Conservation (phyloP, 2,113 vertebrate species). For the Clarias macrocephalus region DNA sequence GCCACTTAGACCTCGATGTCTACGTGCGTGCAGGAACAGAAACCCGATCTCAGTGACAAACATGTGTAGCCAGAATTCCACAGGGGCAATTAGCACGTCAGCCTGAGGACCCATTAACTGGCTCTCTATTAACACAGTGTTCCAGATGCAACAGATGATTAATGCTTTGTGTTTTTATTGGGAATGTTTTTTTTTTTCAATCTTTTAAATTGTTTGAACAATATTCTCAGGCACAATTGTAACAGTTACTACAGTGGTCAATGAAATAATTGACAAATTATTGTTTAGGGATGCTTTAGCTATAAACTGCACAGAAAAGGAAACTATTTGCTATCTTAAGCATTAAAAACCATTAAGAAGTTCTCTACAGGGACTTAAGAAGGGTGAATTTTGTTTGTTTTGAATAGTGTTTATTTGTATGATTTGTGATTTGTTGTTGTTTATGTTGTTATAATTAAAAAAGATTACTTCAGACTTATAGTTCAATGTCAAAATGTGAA, state of each 20-base stretch:
- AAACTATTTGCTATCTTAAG: background rate
- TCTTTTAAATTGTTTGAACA: background rate
- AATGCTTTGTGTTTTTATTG: background rate
- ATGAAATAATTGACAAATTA: background rate
- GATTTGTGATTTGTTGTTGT: background rate
- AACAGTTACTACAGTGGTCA: background rate
- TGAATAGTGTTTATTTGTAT: background rate
- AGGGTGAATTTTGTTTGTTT: background rate
- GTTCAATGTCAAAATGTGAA: background rate
- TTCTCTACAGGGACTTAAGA: background rate
- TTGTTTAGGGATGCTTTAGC: background rate
- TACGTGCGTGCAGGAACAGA: conserved; percentile 22
- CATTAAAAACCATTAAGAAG: background rate
- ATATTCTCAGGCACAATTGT: background rate
- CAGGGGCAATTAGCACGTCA: conserved; percentile 19
- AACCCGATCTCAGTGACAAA: background rate
- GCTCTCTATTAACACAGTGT: no score
- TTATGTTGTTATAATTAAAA: conserved; percentile 1
- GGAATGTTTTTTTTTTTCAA: background rate
- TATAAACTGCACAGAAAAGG: background rate
- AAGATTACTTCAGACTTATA: background rate
- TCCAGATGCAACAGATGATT: background rate
- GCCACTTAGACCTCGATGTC: conserved; percentile 52
- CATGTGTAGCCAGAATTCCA: conserved; percentile 33
- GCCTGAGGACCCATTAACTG: background rate